Percentiles rank a stretch among this genome's conserved stretches.
These are phyloP conservation scores for Teleogryllus oceanicus DNA, from an alignment of 2,888 invertebrate species.

Conservation along the genomic window DNA sequence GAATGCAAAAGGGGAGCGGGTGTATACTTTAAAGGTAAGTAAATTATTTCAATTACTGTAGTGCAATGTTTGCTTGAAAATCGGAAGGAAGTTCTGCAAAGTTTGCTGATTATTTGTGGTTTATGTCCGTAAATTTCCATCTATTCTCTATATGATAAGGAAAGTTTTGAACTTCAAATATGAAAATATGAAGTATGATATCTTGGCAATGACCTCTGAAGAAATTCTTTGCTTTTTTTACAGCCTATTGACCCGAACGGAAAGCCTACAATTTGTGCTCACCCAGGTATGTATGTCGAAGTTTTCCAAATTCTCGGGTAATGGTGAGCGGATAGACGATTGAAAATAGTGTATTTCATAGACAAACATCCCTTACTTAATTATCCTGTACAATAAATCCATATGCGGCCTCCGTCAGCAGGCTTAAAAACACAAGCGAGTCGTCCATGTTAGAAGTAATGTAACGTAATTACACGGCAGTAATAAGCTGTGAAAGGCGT, in stretches of 20 bases:
- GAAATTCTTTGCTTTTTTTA: conserved; percentile 43
- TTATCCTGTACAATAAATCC: not conserved
- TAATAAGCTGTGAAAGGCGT: not conserved
- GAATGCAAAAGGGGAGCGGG: conserved; percentile 72
- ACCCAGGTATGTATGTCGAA: conserved; percentile 61
- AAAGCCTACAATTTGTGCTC: conserved; percentile 80
- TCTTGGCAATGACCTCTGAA: no score
- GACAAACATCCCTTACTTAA: not conserved
- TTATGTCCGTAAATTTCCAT: not conserved
- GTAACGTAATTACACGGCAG: not conserved
- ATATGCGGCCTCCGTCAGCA: not conserved
- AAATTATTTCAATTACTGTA: conserved; percentile 25
- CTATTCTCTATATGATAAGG: not conserved
- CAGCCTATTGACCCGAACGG: conserved; percentile 77
- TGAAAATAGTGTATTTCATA: conserved; percentile 21
- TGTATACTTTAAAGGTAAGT: conserved; percentile 80
- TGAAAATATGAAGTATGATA: not conserved
- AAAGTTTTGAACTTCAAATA: not conserved
- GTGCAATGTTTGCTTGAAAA: not conserved
- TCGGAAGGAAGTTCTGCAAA: conserved; percentile 19
- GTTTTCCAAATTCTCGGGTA: not conserved
- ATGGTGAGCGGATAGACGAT: not conserved
- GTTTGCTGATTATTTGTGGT: not conserved
- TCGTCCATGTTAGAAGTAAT: conserved; percentile 18
- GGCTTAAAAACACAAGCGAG: not conserved